Evolutionary conservation across 2,888 invertebrate genomes (phyloP), one percentile per base, ranked within the genome.

Genomic region (Himalopsyche anomala): DNA sequence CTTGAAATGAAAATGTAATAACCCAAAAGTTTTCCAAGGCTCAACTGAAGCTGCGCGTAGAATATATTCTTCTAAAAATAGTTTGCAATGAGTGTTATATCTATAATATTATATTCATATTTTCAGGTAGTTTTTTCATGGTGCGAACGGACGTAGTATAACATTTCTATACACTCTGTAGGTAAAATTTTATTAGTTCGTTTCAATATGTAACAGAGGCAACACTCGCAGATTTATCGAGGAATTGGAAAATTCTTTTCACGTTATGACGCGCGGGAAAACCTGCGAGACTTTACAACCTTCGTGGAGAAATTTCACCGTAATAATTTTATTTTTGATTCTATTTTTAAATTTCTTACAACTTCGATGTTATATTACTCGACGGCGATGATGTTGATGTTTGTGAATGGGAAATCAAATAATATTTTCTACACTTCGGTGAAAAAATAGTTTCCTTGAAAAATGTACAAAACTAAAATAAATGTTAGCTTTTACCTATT

Each of bases 271-370:
- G 62, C 62, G 62, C 19, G 62, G 62, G 62, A 62, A 62, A 62
- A 62, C 19, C 62, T 62, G n/a, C 62, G 62, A n/a, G 62, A 62
- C 62, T 62, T 62, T 62, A 62, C 62, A 62, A 62, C 62, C 62
- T 62, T 19, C 8, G 19, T 19, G 28, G 19, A 19, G 62, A 62
- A n/a, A 62, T 19, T 62, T 62, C 11, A 19, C 19, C 8, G 19
- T 19, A 62, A 62, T 62, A 19, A 19, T 62, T 19, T 19, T 62
- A 51, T 62, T 56, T 56, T 56, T 56, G 56, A 56, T 56, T 56
- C 56, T 56, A 56, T 56, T 19, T 62, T 62, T 62, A 19, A 62
- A 62, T 12, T 62, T 62, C 62, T 62, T 19, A 62, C 62, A 62
- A 19, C 62, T 62, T 62, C 19, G 62, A 62, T 19, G 19, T 17